Evolutionary conservation across 2,113 vertebrate species (phyloP).

Genomic region (Aldabrachelys gigantea): DNA sequence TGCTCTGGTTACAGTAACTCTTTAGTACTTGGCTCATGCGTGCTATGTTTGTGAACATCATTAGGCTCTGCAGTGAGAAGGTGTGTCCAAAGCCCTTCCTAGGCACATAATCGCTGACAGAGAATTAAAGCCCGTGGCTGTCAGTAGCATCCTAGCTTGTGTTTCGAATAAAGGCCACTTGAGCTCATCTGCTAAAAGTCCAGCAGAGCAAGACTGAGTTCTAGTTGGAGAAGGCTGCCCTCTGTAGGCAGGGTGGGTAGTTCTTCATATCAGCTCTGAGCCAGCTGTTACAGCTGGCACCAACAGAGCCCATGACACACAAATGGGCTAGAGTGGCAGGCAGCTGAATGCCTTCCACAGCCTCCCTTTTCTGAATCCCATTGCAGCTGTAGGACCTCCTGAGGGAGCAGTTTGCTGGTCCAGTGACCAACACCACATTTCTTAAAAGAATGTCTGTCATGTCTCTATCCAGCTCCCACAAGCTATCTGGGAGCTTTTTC

Average conservation of each 20-base stretch:
- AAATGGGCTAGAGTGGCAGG: accelerated
- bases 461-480: neutral
- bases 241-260: neutral
- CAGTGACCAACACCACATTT: neutral
- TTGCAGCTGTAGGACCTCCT: neutral
- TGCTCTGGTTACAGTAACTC: neutral
- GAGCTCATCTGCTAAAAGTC: neutral
- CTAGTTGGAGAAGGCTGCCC: neutral
- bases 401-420: too few relatives aligned
- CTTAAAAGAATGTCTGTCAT: neutral
- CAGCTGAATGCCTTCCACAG: neutral
- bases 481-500: neutral
- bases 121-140: neutral
- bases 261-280: neutral
- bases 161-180: neutral
- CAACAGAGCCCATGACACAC: neutral
- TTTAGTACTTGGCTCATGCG: neutral
- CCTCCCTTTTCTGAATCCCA: neutral
- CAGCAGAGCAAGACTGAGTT: neutral
- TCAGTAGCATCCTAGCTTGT: neutral
- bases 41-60: neutral
- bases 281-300: neutral
- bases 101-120: accelerated
- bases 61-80: neutral
- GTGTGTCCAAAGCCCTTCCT: neutral